Conservation (phyloP, 2,888 invertebrate species). For the Lydus trimaculatus region DNA sequence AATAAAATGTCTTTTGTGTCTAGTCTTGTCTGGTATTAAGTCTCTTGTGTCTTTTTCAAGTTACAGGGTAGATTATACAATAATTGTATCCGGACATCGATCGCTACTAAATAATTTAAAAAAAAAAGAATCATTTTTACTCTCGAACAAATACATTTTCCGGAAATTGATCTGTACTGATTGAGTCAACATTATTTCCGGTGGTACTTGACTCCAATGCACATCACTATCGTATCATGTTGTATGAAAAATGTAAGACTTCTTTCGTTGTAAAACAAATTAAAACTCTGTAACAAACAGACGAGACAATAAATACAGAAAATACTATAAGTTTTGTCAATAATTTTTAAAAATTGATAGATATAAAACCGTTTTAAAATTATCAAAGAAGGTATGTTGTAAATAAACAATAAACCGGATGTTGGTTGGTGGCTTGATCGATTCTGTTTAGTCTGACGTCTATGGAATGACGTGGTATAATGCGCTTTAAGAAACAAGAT, state of each 20-base stretch:
- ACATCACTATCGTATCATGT: not conserved
- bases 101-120: no score
- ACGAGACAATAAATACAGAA: not conserved
- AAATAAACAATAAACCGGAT: slow-evolving; percentile 5
- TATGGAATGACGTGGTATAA: slow-evolving; percentile 1
- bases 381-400: not conserved
- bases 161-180: slow-evolving; percentile 27
- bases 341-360: not conserved
- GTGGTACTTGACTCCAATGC: slow-evolving; percentile 23
- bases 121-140: not conserved
- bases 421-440: not conserved
- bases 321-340: not conserved
- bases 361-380: not conserved
- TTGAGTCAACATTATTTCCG: slow-evolving; percentile 27
- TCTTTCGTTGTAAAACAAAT: slow-evolving; percentile 26
- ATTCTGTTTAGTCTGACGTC: slow-evolving; percentile 9
- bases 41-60: not conserved
- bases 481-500: not conserved
- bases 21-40: no score
- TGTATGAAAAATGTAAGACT: slow-evolving; percentile 19
- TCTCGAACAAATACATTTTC: slow-evolving; percentile 15
- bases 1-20: slow-evolving; percentile 17
- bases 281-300: no score
- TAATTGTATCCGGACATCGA: no score
- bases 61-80: no score